Evolutionary conservation across 2,797 vertebrate species (phyloP), one percentile per base, ranked within the genome.

Genomic region (Miichthys miiuy): DNA sequence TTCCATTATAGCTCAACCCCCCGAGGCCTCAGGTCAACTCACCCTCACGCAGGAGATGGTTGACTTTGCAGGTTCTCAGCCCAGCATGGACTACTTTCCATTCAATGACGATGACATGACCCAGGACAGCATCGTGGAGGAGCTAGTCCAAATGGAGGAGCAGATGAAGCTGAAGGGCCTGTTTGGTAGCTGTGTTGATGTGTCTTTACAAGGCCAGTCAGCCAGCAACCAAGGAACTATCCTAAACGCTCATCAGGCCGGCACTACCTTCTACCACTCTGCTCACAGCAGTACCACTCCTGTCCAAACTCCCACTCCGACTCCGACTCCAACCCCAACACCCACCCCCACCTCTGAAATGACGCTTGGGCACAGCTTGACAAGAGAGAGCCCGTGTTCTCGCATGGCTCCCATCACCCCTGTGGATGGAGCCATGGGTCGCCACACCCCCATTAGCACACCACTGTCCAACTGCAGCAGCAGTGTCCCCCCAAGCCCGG

Each of bases 51-150:
- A 97, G 20, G 97, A 97, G 85, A 95, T 99, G 91, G 97, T 97
- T 54, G 97, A 97, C 75, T 98, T 98, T 84, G 94, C 96, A 23
- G 96, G 96, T 72, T 95, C 97, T 61, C 97, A 97, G 82, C 90
- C 96, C 67, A 97, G 87, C 41, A 98, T 99, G 83, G 98, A 96
- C 93, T 99, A 97, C 93, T 99, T 99, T 86, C 96, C 97, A 0
- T 99, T 99, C 84, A 95, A 96, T 72, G 98, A 99, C 48, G 98
- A 99, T 0, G 98, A 99, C 84, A 97, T 99, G 89, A 99, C 98
- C 68, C 98, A 99, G 90, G 98, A 99, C 91, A 99, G 98, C 93
- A 99, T 99, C 46, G 98, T 99, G 82, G 98, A 99, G 92, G 98
- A 99, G 90, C 94, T 99, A 13, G 98, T 99, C 74, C 97, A 99